These are phyloP conservation scores for Euura lappo DNA, from an alignment of 1,140 invertebrate species.

Conservation along the genomic window DNA sequence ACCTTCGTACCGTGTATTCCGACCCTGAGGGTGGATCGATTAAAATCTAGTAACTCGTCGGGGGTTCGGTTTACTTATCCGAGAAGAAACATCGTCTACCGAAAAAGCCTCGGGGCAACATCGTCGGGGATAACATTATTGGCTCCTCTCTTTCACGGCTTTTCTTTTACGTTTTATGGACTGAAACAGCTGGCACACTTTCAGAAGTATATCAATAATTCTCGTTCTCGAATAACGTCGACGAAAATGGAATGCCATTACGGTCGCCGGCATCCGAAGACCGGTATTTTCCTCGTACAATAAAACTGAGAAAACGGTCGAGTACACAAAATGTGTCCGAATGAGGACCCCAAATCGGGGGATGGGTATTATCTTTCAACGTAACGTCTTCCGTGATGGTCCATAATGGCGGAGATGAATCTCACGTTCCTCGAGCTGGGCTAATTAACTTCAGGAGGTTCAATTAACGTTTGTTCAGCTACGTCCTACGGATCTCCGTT, in stretches of 20 bases:
- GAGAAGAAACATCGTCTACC: too few species aligned
- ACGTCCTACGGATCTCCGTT: not conserved
- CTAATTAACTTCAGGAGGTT: not conserved
- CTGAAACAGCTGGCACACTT: too few species aligned
- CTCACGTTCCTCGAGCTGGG: not conserved
- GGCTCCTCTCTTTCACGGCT: too few species aligned
- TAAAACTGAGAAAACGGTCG: not conserved
- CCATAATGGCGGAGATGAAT: constrained; percentile 1
- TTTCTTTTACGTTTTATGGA: too few species aligned
- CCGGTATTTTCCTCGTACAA: too few species aligned
- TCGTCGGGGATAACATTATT: too few species aligned
- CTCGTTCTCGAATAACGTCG: too few species aligned
- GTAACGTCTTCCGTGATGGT: not conserved
- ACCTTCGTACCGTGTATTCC: not conserved
- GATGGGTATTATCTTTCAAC: not conserved
- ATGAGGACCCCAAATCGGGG: not conserved
- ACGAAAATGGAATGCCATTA: too few species aligned
- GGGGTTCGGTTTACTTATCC: not conserved
- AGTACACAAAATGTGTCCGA: not conserved
- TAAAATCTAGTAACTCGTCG: not conserved
- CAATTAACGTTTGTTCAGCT: not conserved
- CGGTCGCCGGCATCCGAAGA: too few species aligned
- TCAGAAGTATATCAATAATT: too few species aligned
- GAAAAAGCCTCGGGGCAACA: too few species aligned
- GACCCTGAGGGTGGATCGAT: not conserved